Evolutionary conservation across 1,140 invertebrate genomes (phyloP).

Genomic region (Camponotus vicinus): DNA sequence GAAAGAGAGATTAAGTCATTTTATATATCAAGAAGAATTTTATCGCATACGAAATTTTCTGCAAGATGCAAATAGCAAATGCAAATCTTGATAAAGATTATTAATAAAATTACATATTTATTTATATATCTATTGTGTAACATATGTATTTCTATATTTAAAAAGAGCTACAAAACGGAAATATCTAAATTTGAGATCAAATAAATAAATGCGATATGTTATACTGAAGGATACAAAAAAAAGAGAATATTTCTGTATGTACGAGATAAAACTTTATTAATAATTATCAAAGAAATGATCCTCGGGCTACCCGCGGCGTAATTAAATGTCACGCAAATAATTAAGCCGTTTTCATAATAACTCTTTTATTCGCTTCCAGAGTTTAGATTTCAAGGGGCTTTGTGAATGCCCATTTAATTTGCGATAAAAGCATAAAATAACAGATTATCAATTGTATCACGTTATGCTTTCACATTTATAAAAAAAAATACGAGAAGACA

Average conservation of each 20-base stretch:
- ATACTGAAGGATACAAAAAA: slow-evolving; percentile 4
- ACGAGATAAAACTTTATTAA: slow-evolving; percentile 25
- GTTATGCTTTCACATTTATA: background rate
- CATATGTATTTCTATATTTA: background rate
- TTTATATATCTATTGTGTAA: background rate
- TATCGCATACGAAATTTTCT: background rate
- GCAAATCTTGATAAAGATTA: background rate
- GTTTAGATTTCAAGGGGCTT: slow-evolving; percentile 46
- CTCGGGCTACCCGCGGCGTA: slow-evolving; percentile 10
- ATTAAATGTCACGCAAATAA: slow-evolving; percentile 61
- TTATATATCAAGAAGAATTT: background rate
- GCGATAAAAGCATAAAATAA: slow-evolving; percentile 25
- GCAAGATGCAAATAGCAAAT: background rate
- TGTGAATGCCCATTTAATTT: slow-evolving; percentile 44
- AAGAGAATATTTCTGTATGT: background rate
- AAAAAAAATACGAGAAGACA: slow-evolving; percentile 1
- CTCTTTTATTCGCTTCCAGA: slow-evolving; percentile 36
- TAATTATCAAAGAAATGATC: slow-evolving; percentile 29
- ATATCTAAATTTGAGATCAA: slow-evolving; percentile 1
- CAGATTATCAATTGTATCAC: slow-evolving; percentile 23
- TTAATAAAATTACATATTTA: background rate
- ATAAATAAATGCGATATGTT: background rate
- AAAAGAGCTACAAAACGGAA: background rate
- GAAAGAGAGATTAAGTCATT: background rate
- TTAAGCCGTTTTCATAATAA: slow-evolving; percentile 46